Evolutionary conservation across 2,888 invertebrate genomes (phyloP), one percentile per base, ranked within the genome.

Genomic region (Toxonevra muliebris): DNA sequence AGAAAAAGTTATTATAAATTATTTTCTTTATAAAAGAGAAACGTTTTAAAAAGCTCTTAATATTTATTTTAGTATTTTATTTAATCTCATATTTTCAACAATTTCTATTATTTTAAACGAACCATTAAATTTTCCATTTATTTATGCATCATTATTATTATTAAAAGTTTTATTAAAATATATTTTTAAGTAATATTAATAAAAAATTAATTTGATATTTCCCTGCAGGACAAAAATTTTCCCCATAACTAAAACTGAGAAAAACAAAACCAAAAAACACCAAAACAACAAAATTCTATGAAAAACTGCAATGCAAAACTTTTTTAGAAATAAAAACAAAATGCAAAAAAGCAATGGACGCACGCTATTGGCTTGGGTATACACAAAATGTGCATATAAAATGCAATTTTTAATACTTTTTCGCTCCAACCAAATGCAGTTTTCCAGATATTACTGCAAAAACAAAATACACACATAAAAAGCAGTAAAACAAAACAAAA

Each of bases 361-460:
- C 41, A 41, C 66, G 55, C 57, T 53, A 66, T 66, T 66, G 66
- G 66, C 59, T 43, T 40, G 54, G 57, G 42, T 40, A 13, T 52
- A 57, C 61, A 52, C 40, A 75, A 79, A 76, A 79, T 79, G 77
- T 82, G 82, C 82, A 82, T 77, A 78, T 78, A 80, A 79, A 82
- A 79, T 82, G 82, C 82, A 82, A 76, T 82, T 81, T 77, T 79
- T 75, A 77, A 61, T 62, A 67, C 62, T 66, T 65, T 30, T 55
- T 48, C 54, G 75, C 79, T 77, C 80, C 79, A 80, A 79, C 80
- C 80, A 79, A 80, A 80, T 80, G 80, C 80, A 80, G 77, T 80
- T 80, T 71, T 65, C 53, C 62, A 62, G 55, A 58, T 40, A 61
- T 55, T 59, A 59, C 53, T 53, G 5, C 53, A 53, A 48, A 48